Conservation (phyloP, 2,888 invertebrate genomes). For the Hydriomena furcata region DNA sequence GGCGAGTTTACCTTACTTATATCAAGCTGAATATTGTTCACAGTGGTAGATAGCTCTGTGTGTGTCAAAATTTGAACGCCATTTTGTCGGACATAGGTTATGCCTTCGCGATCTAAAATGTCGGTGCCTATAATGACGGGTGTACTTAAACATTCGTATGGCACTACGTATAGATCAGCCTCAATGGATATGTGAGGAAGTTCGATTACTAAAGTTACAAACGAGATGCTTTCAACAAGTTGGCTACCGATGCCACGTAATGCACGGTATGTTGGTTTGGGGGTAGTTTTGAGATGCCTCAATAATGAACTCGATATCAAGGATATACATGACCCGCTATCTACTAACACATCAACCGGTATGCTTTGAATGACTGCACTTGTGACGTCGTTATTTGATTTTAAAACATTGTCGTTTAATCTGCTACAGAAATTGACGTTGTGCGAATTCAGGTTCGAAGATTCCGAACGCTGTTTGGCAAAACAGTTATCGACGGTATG, state of each 20-base stretch:
- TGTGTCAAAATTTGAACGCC: no score
- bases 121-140: neutral
- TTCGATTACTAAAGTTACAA: neutral
- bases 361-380: conserved; percentile 1
- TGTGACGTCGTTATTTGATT: neutral
- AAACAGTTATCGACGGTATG: neutral
- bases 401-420: no score
- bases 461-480: neutral
- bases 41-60: no score
- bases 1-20: neutral
- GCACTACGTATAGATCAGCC: neutral
- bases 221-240: neutral
- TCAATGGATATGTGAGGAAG: neutral
- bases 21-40: neutral
- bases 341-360: neutral
- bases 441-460: neutral
- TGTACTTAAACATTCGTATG: neutral
- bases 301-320: neutral
- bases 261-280: neutral
- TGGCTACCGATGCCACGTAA: neutral
- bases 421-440: neutral
- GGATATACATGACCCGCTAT: neutral
- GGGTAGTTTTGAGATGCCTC: neutral
- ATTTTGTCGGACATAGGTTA: neutral
- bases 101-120: neutral